These are phyloP conservation scores for Agrotis clavis DNA, from an alignment of 2,888 invertebrate genomes.

Conservation along the genomic window DNA sequence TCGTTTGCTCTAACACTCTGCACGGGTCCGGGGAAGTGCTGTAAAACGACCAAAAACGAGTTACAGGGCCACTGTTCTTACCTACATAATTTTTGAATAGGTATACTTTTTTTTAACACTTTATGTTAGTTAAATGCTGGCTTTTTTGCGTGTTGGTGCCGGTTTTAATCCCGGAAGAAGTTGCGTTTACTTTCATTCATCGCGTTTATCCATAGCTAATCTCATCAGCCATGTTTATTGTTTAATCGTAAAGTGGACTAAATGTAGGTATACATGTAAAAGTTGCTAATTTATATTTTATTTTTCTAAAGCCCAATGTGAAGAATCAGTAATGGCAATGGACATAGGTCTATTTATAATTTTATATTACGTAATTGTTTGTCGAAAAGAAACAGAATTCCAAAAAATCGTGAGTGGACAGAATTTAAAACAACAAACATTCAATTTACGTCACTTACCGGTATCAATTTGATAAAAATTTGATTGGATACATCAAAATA, in stretches of 20 bases:
- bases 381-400: neutral
- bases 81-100: too few species aligned
- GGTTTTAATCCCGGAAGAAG: neutral
- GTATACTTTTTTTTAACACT: too few species aligned
- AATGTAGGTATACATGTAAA: constrained; percentile 20
- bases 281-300: constrained; percentile 6
- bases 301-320: constrained; percentile 12
- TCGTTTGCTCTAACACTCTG: neutral
- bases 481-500: constrained; percentile 6
- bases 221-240: constrained; percentile 17
- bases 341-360: constrained; percentile 5
- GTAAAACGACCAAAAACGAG: neutral
- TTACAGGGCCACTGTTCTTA: too few species aligned
- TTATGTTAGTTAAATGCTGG: too few species aligned
- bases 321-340: constrained; percentile 15
- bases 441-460: constrained; percentile 9
- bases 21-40: neutral
- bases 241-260: constrained; percentile 27
- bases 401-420: neutral
- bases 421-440: neutral
- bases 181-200: constrained; percentile 16
- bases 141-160: neutral
- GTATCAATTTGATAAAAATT: constrained; percentile 3
- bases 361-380: neutral
- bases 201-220: constrained; percentile 20